Base-by-base conservation (phyloP, 35 echinoderm and acorn worm species). In the Lytechinus pictus region DNA sequence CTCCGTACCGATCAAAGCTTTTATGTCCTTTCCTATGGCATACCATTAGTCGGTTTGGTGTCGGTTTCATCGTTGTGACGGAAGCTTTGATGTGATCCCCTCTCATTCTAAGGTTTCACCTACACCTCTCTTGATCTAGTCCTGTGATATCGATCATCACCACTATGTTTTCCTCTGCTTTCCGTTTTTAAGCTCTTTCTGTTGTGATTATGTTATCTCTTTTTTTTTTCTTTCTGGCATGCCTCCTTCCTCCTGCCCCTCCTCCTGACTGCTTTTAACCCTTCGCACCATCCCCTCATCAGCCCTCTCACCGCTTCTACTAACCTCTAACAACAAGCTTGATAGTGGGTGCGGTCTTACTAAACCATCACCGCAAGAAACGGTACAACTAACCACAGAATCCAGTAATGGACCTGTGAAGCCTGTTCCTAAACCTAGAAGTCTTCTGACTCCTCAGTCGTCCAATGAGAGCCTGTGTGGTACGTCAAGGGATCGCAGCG, bases 311-410 rank as follows among this genome's bases (percentile, higher is more conserved):
- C 66, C 66, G 66, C 66, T 79, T 6, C 66, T 79, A 79, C 66
- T 79, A 79, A 79, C 66, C 66, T 79, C 66, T 79, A 79, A 79
- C 66, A 79, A n/a, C 66, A 16, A 79, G 66, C 66, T 19, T 79
- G 66, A 24, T 79, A 79, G 66, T 79, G 66, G n/a, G 66, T 79
- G 66, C 14, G 6, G 19, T 79, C 66, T 19, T 24, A 79, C 66
- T 79, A 79, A 79, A 19, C 16, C 66, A 79, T 79, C 66, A 79
- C 66, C 14, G 5, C 14, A 21, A 6, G 14, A 79, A 79, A 79
- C 7, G 66, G n/a, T 79, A 79, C 16, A 79, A 79, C 66, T 79
- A 79, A 24, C 66, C 8, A 79, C 16, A 79, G n/a, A 4, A 79
- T 79, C 66, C 66, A n/a, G 4, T 79, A 24, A 79, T 24, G 66